Evolutionary conservation across 2,888 invertebrate genomes (phyloP), one percentile per base, ranked within the genome.

Genomic region (Sminthurides aquaticus): DNA sequence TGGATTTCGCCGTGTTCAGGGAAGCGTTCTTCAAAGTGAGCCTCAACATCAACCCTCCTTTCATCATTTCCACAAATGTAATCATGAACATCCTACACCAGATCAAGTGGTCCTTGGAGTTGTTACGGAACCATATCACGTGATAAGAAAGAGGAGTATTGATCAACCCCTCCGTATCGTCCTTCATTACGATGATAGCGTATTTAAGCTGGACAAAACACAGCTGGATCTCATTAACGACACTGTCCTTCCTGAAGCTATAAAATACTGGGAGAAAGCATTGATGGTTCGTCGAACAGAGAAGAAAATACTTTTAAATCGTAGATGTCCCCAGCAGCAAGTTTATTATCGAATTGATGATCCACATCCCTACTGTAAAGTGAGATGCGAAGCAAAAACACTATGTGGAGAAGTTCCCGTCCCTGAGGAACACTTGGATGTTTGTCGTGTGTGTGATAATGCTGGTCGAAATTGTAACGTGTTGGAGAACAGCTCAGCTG

Each of bases 351-450:
- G 89, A 75, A 75, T 76, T 63, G 77, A 77, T 2, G 87, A 88
- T 68, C 88, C 88, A 0, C 82, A 87, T 74, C 90, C 91, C 0
- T 91, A 93, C 77, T 97, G 97, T 78, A 91, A 91, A 71, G 87
- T 90, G 75, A 82, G 85, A 0, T 94, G 94, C 79, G 89, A 87
- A 75, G 79, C 84, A 1, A 84, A 84, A 67, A 98, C 98, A 0
- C 90, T 90, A 85, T 99, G 99, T 79, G 99, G 99, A 0, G 98
- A 99, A 79, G 93, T 96, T 1, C 83, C 83, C 73, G 95, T 99
- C 3, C 98, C 98, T 0, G 88, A 90, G 68, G 85, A 90, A 57
- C 98, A 99, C 81, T 84, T 99, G 54, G 93, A 95, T 79, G 96
- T 88, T 0, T 97, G 96, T 77, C 86, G 91, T 72, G 87, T 88